These are phyloP conservation scores for Aphidius ervi DNA, from an alignment of 1,140 invertebrate genomes.

Conservation along the genomic window DNA sequence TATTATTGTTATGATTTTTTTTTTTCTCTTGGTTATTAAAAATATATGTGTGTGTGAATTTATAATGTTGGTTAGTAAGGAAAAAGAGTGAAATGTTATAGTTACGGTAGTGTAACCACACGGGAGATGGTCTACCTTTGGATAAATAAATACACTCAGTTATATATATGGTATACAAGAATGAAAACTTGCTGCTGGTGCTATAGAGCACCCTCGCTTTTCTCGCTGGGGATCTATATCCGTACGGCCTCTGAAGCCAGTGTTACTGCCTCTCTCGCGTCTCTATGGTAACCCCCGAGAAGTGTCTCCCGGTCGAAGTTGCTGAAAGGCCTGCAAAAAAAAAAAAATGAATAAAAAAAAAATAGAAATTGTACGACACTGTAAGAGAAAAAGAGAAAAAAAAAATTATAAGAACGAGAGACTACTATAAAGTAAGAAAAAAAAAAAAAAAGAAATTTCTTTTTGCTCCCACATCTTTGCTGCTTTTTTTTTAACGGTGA, in stretches of 20 bases:
- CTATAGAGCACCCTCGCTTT: slow-evolving; percentile 10
- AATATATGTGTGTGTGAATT: too few species aligned
- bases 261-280: background rate
- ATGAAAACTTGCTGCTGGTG: background rate
- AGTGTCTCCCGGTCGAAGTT: slow-evolving; percentile 14
- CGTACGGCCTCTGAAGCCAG: slow-evolving; percentile 7
- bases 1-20: background rate
- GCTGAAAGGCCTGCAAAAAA: slow-evolving; percentile 7
- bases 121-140: too few species aligned
- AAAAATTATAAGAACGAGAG: background rate
- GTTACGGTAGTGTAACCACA: too few species aligned
- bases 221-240: slow-evolving; percentile 3
- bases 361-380: background rate
- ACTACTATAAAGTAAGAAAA: background rate
- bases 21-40: too few species aligned
- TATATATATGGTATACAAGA: too few species aligned
- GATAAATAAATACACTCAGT: too few species aligned
- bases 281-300: slow-evolving; percentile 23
- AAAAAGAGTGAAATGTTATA: too few species aligned
- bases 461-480: background rate
- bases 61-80: too few species aligned
- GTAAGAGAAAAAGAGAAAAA: background rate
- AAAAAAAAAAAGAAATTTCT: too few species aligned
- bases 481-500: background rate
- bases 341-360: slow-evolving; percentile 7